Conservation (phyloP, 2,113 vertebrate species). For the Antechinus stuartii region DNA sequence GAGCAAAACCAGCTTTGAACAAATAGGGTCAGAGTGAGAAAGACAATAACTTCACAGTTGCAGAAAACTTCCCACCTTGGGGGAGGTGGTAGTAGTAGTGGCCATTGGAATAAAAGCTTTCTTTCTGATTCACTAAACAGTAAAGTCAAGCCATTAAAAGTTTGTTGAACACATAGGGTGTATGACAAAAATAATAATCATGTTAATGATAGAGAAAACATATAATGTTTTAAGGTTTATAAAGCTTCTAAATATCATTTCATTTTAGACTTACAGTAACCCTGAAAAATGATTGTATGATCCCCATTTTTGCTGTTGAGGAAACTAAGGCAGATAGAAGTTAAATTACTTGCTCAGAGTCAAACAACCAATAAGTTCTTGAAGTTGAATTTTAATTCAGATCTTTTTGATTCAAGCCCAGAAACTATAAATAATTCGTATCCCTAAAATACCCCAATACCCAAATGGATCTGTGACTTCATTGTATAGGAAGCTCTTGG, state of each 20-base stretch:
- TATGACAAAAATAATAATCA: not conserved
- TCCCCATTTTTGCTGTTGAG: not conserved
- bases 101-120: not conserved
- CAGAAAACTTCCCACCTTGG: not conserved
- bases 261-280: not conserved
- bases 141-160: not conserved
- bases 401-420: not conserved
- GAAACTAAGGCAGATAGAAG: not conserved
- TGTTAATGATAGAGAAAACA: not conserved
- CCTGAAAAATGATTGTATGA: not conserved
- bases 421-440: not conserved
- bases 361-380: not conserved
- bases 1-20: fast-evolving
- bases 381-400: not conserved
- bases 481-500: not conserved
- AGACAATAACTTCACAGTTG: not conserved
- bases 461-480: not conserved
- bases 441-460: no score
- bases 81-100: fast-evolving
- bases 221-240: not conserved
- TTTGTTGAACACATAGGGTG: not conserved
- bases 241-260: not conserved
- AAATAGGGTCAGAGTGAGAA: not conserved
- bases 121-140: not conserved
- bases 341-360: not conserved